Evolutionary conservation across 2,888 invertebrate genomes (phyloP).

Genomic region (Rhaphigaster nebulosa): DNA sequence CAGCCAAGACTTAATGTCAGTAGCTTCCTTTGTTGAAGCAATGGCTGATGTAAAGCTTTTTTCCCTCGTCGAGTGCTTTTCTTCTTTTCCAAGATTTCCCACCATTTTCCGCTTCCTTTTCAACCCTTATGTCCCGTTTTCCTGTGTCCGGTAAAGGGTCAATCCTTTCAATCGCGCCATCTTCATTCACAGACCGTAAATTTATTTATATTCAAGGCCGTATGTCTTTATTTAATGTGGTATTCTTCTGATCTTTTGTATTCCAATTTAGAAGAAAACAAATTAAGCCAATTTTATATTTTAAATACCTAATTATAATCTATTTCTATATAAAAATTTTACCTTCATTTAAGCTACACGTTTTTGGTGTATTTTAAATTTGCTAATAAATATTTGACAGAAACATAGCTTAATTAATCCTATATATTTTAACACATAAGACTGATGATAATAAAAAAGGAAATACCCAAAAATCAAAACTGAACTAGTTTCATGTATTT

Average conservation of each 20-base stretch:
- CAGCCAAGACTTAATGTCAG: not conserved
- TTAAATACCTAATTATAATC: no score
- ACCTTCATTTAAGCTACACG: no score
- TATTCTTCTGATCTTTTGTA: not conserved
- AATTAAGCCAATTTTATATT: not conserved
- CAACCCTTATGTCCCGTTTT: conserved; percentile 24
- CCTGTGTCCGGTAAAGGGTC: not conserved
- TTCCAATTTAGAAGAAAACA: not conserved
- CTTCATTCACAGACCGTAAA: not conserved
- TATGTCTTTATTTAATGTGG: not conserved
- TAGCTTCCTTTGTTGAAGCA: conserved; percentile 9
- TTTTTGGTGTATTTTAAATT: no score
- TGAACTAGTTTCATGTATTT: no score
- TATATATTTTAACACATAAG: no score
- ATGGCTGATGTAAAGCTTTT: conserved; percentile 14
- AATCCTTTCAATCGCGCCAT: not conserved
- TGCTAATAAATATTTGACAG: no score
- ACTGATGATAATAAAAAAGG: no score
- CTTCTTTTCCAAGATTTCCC: conserved; percentile 17
- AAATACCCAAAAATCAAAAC: no score
- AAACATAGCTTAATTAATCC: no score
- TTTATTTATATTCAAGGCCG: no score
- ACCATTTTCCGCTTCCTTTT: conserved; percentile 25
- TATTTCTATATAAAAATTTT: no score
- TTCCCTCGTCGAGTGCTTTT: not conserved